Conservation (phyloP, 1,140 invertebrate species). For the Caenorhabditis tropicalis region DNA sequence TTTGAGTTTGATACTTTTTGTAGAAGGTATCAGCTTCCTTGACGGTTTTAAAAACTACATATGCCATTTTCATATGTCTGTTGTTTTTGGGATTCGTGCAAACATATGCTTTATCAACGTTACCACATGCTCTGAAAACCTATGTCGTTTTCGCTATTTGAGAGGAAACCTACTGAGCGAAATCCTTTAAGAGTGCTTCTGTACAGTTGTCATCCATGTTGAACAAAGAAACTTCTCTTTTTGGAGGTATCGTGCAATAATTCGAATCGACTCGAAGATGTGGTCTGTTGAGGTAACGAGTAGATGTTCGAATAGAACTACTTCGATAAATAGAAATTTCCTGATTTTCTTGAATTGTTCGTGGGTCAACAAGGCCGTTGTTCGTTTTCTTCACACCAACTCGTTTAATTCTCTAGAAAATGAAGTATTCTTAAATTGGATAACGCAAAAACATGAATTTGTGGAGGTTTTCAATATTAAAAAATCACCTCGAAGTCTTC, state of each 20-base stretch:
- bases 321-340: neutral
- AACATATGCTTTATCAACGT: constrained; percentile 50
- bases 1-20: constrained; percentile 32
- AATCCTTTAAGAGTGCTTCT: constrained; percentile 43
- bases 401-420: neutral
- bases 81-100: constrained; percentile 47
- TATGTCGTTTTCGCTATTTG: too few species aligned
- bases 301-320: neutral
- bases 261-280: constrained; percentile 72
- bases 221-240: constrained; percentile 56
- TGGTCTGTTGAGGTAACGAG: neutral
- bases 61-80: constrained; percentile 58
- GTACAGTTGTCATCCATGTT: constrained; percentile 61
- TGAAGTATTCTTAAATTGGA: too few species aligned
- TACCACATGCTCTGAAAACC: constrained; percentile 27
- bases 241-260: constrained; percentile 64
- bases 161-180: constrained; percentile 53
- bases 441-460: too few species aligned
- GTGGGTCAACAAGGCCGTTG: neutral
- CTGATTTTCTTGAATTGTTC: neutral
- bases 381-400: neutral
- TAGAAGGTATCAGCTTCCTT: constrained; percentile 37
- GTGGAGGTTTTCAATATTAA: too few species aligned
- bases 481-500: constrained; percentile 6
- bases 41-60: constrained; percentile 52